Evolutionary conservation across 2,888 invertebrate genomes (phyloP).

Genomic region (Leucophenga montana): DNA sequence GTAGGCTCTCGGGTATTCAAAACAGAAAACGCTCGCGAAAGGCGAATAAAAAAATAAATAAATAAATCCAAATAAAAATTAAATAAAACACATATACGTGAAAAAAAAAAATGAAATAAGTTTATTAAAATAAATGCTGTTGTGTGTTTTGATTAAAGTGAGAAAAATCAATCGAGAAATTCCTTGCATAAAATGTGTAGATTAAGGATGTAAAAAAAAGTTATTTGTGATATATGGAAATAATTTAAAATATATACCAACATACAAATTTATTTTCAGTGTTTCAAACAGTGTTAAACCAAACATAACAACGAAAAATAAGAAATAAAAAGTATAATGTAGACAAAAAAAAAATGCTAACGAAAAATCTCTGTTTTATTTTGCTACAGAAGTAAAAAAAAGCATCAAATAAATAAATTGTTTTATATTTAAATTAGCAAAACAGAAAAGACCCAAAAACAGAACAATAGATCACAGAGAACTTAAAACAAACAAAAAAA

Average conservation of each 20-base stretch:
- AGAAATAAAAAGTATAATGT: slow-evolving; percentile 2
- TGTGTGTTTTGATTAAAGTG: not conserved
- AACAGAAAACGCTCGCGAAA: slow-evolving; percentile 7
- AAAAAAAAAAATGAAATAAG: slow-evolving; percentile 1
- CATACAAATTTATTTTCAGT: not conserved
- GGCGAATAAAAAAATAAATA: slow-evolving; percentile 3
- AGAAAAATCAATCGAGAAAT: slow-evolving; percentile 3
- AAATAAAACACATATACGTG: not conserved
- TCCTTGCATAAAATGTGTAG: slow-evolving; percentile 17
- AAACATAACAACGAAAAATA: slow-evolving; percentile 34
- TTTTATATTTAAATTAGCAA: slow-evolving; percentile 46
- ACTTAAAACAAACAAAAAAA: slow-evolving; percentile 33
- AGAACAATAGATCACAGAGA: slow-evolving; percentile 22
- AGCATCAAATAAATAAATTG: slow-evolving; percentile 37
- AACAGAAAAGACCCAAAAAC: slow-evolving; percentile 35
- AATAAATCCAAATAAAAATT: slow-evolving; percentile 12
- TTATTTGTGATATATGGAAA: slow-evolving; percentile 22
- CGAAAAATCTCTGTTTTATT: slow-evolving; percentile 52
- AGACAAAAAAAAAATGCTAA: not conserved
- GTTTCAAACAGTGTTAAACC: slow-evolving; percentile 16
- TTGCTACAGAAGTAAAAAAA: slow-evolving; percentile 11
- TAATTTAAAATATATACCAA: too few species aligned
- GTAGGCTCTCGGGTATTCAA: slow-evolving; percentile 22
- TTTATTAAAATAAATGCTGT: slow-evolving; percentile 21
- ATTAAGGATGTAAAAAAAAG: slow-evolving; percentile 22